Conservation (phyloP, 2,113 vertebrate genomes). For the Micronisus gabar region DNA sequence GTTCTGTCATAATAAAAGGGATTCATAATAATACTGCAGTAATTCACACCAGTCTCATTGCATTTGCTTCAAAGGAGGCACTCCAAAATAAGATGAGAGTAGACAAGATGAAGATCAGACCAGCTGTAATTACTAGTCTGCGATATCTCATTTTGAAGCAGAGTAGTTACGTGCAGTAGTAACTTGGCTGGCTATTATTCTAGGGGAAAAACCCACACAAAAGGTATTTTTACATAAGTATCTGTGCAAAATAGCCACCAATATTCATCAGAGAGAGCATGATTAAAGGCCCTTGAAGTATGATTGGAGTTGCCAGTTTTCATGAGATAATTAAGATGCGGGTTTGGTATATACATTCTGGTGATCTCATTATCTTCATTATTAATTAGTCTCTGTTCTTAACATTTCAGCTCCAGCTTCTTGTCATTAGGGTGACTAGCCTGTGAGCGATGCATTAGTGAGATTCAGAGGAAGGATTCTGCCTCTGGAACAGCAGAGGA, state of each 20-base stretch:
- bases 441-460: background rate
- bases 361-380: slow-evolving; percentile 59
- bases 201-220: background rate
- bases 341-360: slow-evolving; percentile 5
- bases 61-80: slow-evolving; percentile 34
- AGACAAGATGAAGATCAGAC: slow-evolving; percentile 23
- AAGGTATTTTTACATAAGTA: background rate
- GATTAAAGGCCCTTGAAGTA: slow-evolving; percentile 45
- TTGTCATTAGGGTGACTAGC: slow-evolving; percentile 20
- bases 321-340: slow-evolving; percentile 16
- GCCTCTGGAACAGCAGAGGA: background rate
- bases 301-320: slow-evolving; percentile 22
- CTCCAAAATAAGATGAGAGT: slow-evolving; percentile 28
- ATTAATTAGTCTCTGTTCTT: slow-evolving; percentile 54
- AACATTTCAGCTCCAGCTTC: slow-evolving; percentile 49
- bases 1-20: slow-evolving; percentile 4
- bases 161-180: background rate
- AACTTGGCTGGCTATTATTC: background rate
- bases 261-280: background rate
- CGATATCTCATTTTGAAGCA: background rate
- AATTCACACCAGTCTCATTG: background rate
- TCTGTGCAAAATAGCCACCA: background rate
- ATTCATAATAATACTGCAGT: background rate
- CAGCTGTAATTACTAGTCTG: slow-evolving; percentile 31
- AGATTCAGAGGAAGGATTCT: background rate